Conservation (phyloP, 2,888 invertebrate species). For the Papilio elwesi region DNA sequence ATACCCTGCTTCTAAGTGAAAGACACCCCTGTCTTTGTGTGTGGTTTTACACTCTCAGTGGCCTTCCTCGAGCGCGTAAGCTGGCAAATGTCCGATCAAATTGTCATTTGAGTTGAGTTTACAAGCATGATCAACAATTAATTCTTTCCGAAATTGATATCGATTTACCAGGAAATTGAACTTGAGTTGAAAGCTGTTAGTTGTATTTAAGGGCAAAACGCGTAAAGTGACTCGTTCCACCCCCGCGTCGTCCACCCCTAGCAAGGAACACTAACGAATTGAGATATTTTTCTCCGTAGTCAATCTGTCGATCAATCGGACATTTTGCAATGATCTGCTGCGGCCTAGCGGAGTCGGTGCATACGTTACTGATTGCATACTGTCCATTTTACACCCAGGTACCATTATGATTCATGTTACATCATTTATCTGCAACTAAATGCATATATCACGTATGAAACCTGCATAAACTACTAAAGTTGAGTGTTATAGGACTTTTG, state of each 20-base stretch:
- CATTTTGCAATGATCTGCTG: constrained; percentile 56
- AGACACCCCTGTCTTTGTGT: too few species aligned
- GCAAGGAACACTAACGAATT: constrained; percentile 58
- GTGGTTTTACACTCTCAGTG: too few species aligned
- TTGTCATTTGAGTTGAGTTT: too few species aligned
- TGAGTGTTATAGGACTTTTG: too few species aligned
- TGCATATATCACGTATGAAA: not conserved
- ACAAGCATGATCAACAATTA: too few species aligned
- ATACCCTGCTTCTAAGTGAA: too few species aligned
- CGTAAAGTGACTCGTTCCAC: not conserved
- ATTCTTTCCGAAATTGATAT: too few species aligned
- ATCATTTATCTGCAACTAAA: constrained; percentile 7
- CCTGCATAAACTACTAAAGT: not conserved
- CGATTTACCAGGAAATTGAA: too few species aligned
- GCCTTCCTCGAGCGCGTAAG: too few species aligned
- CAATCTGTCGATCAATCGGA: constrained; percentile 58
- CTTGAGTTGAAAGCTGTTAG: too few species aligned
- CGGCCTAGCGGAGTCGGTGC: constrained; percentile 3
- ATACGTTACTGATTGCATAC: constrained; percentile 8
- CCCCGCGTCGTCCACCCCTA: constrained; percentile 22
- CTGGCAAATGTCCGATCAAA: too few species aligned
- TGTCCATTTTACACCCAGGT: not conserved
- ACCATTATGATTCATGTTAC: constrained; percentile 9
- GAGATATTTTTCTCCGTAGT: constrained; percentile 60
- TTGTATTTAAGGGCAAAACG: not conserved